Base-by-base conservation (phyloP, 1,140 invertebrate genomes). In the Wasmannia auropunctata region DNA sequence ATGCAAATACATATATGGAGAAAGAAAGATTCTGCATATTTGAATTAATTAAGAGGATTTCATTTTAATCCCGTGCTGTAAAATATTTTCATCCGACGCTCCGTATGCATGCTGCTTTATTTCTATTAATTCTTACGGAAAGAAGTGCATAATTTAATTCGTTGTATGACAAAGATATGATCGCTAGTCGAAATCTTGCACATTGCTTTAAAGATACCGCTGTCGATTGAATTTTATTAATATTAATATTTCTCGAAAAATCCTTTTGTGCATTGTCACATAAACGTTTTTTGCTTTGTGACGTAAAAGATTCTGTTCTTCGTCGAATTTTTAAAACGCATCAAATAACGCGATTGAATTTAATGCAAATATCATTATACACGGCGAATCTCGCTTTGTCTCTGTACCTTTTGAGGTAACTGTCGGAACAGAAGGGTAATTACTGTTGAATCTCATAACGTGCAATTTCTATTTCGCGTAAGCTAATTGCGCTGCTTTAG, bases 31-130 rank as follows among this genome's bases (percentile, higher is more conserved):
- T 83, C 37, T 46, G 67, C 51, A 74, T 74, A 60, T 83, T 58
- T 72, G 67, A 58, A 72, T 74, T 72, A 83, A 83, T 74, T 79
- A 79, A 79, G 43, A 58, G 79, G 79, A 74, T 74, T 58, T 46
- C 14, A 58, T 72, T 83, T 83, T 72, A 83, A 74, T 83, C 10
- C 51, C 51, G 25, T 25, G 37, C n/a, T 51, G 28, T 28, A 40
- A 56, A 83, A 31, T 74, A 70, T 72, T 83, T 83, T 83, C 67
- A 74, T 34, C 19, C 37, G 34, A 43, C 49, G 31, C n/a, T 49
- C 16, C n/a, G 28, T 25, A n/a, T n/a, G 6, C 37, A 19, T 16
- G 11, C 10, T 43, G 34, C 10, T 56, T 37, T 74, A 74, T 83
- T 74, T 58, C n/a, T 72, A 25, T 77, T 77, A 77, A 85, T 63